Base-by-base conservation (phyloP, 1,140 invertebrate species). In the Apis dorsata region DNA sequence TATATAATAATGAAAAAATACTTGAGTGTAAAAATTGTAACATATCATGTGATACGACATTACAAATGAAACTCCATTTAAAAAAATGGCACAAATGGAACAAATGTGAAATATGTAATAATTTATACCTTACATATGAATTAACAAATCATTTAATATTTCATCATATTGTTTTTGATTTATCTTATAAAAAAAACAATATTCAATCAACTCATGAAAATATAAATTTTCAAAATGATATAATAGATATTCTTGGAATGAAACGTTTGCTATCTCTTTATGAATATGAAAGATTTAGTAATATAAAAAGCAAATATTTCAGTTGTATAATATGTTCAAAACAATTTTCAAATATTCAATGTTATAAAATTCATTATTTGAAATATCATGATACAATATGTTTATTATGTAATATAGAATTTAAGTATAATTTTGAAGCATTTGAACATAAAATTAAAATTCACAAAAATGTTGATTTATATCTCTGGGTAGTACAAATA, bases 391-490 rank as follows among this genome's bases (percentile, higher is more conserved):
- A 70, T 60, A 55, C 0, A 15, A 55, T 69, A 62, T 70, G 74
- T 77, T 70, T 82, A 55, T 44, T 82, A 7, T 77, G 65, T 62
- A 76, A 82, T 34, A 63, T 78, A 9, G 11, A 70, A 60, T 79
- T 79, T 34, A n/a, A 78, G 17, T 4, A 83, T 11, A 71, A 44
- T 49, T 57, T 65, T 11, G 34, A 66, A 79, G 74, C 81, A 34
- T 51, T 83, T 15, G 79, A 69, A 24, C 71, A 81, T 24, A 81
- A 81, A 68, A 76, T 53, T 5, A 77, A 82, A 53, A 55, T 69
- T 62, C 74, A 82, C 9, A 49, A 21, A 28, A 75, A 71, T 0
- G 4, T 51, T 28, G 9, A 75, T n/a, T 21, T 3, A n/a, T 81
- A 75, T 66, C 44, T 81, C 13, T 81, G 79, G 79, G 13, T 68